Conservation (phyloP, 2,797 vertebrate genomes). For the Linurgus olivaceus region DNA sequence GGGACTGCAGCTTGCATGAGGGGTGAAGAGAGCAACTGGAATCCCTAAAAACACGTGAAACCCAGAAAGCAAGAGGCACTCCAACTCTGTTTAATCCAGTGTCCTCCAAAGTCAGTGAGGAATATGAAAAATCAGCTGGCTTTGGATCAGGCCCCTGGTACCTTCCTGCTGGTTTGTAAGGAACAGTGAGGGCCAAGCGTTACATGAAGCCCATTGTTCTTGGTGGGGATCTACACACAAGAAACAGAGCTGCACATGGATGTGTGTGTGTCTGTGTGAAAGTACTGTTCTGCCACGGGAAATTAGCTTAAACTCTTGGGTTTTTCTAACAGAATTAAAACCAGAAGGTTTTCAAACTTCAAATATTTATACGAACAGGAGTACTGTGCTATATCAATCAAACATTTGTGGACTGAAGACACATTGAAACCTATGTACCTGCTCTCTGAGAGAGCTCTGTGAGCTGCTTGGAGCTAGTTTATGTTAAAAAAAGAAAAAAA, state of each 20-base stretch:
- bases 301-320: constrained; percentile 10
- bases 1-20: not conserved
- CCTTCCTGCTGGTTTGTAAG: not conserved
- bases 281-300: constrained; percentile 28
- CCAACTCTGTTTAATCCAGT: not conserved
- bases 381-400: constrained; percentile 73
- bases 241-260: not conserved
- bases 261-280: not conserved
- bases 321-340: constrained; percentile 65
- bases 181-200: not conserved
- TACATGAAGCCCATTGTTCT: not conserved
- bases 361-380: constrained; percentile 78
- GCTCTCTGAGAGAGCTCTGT: not conserved
- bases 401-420: not conserved
- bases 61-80: not conserved
- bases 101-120: not conserved
- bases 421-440: not conserved
- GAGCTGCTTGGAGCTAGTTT: constrained; percentile 23
- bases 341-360: constrained; percentile 69
- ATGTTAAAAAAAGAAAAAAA: not conserved
- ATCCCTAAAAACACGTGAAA: not conserved
- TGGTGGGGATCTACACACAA: not conserved
- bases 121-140: not conserved
- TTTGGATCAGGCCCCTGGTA: not conserved
- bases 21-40: not conserved